A percentile compares a stretch with the other conserved stretches of the same genome.
phyloP scores from a whole-genome alignment of 2,797 vertebrate genomes.

The Falco biarmicus region DNA sequence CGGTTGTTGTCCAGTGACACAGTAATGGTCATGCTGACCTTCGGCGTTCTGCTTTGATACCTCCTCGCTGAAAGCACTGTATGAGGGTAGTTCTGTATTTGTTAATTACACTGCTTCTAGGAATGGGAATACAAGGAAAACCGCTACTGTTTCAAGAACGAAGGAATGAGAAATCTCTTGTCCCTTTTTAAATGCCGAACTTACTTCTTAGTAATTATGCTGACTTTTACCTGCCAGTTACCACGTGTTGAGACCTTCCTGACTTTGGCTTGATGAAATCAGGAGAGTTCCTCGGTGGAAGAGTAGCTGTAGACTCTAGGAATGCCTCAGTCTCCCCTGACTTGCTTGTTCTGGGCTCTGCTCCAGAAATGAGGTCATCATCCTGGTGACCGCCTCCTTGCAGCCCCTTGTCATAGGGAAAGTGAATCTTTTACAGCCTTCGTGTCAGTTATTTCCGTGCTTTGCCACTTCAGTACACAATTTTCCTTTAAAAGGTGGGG shows the following conservation, averaged over 20 bases:
- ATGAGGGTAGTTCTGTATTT: accelerated
- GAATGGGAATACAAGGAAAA: neutral
- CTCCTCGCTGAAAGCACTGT: neutral
- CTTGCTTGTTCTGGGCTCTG: neutral
- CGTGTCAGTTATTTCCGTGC: neutral
- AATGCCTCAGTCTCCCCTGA: neutral
- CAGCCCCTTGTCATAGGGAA: neutral
- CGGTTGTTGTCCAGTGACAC: accelerated
- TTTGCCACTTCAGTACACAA: neutral
- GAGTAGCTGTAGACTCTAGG: neutral
- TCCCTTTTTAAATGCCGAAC: neutral
- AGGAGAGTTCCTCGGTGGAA: neutral
- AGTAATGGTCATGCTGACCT: neutral
- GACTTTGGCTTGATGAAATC: neutral
- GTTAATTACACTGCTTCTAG: neutral
- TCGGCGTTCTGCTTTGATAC: neutral
- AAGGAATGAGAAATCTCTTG: neutral
- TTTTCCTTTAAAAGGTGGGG: neutral
- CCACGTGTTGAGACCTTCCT: neutral
- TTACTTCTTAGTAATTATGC: neutral
- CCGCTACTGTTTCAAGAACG: accelerated
- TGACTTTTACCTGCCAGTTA: neutral
- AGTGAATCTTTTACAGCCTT: neutral
- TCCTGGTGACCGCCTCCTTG: neutral
- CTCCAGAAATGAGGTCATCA: neutral